A percentile compares a stretch with the other conserved stretches of the same genome.
phyloP scores from a whole-genome alignment of 2,888 invertebrate species.

The Latrodectus elegans region DNA sequence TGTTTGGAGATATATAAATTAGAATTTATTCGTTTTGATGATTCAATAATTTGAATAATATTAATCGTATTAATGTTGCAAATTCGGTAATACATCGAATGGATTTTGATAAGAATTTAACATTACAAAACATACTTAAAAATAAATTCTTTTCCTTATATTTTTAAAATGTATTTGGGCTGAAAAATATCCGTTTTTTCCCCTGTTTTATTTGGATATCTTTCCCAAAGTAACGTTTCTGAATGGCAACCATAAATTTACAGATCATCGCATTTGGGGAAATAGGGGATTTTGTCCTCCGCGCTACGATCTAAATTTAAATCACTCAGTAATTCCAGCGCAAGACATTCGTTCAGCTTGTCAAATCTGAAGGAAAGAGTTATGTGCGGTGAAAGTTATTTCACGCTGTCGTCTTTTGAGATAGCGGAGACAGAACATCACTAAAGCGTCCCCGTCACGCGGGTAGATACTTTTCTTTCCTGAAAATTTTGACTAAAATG shows the following conservation, averaged over 20 bases:
- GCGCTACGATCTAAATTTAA: background rate
- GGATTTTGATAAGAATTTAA: no score
- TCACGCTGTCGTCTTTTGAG: background rate
- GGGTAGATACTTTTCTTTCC: no score
- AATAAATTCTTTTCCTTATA: background rate
- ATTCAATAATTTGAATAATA: no score
- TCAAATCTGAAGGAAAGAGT: background rate
- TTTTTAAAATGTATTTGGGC: background rate
- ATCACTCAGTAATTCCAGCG: background rate
- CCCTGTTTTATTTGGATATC: background rate
- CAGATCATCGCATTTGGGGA: background rate
- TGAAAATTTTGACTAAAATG: no score
- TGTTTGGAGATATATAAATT: no score
- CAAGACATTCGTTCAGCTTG: background rate
- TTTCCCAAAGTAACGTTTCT: background rate
- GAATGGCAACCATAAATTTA: slow-evolving; percentile 1
- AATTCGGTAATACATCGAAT: no score
- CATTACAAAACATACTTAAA: background rate
- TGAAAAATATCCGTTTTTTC: background rate
- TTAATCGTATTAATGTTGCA: no score
- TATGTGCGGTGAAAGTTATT: background rate
- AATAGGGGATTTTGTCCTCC: background rate
- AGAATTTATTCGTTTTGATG: no score
- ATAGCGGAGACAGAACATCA: no score
- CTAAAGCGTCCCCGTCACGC: no score